Percentiles rank a stretch among this genome's conserved stretches.
Conservation (phyloP, 2,888 invertebrate species). For the Drosophila mimica region DNA sequence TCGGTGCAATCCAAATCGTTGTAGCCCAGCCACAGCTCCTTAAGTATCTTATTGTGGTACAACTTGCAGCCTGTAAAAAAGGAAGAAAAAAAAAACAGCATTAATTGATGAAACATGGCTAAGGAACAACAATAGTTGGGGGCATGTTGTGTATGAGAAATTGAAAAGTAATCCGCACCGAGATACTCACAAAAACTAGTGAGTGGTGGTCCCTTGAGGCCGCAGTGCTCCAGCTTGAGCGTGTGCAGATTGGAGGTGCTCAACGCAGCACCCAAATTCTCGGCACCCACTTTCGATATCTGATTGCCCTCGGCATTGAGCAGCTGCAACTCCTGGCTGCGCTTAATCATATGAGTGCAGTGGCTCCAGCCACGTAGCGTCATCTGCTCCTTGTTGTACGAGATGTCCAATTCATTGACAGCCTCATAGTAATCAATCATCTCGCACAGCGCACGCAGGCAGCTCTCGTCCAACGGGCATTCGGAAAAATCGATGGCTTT, state of each 20-base stretch:
- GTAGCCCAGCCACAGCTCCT: conserved; percentile 93
- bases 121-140: background rate
- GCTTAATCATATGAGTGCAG: conserved; percentile 86
- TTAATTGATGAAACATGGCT: background rate
- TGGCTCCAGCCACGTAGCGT: conserved; percentile 93
- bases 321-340: conserved; percentile 83
- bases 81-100: background rate
- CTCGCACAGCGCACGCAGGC: conserved; percentile 92
- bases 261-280: conserved; percentile 90
- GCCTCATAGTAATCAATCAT: conserved; percentile 97
- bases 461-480: conserved; percentile 85
- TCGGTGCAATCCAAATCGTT: conserved; percentile 91
- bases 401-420: conserved; percentile 90
- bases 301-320: conserved; percentile 84
- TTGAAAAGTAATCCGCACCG: background rate
- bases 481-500: conserved; percentile 84
- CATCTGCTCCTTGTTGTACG: conserved; percentile 89
- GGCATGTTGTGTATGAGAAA: background rate
- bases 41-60: conserved; percentile 90
- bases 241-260: conserved; percentile 90
- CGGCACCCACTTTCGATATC: conserved; percentile 85
- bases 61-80: conserved; percentile 89
- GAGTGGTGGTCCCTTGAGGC: conserved; percentile 90
- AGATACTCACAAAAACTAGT: conserved; percentile 89
- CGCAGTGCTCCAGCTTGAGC: conserved; percentile 92